Evolutionary conservation across 1,140 invertebrate genomes (phyloP), one percentile per base, ranked within the genome.

Genomic region (Neuroterus valhalla): DNA sequence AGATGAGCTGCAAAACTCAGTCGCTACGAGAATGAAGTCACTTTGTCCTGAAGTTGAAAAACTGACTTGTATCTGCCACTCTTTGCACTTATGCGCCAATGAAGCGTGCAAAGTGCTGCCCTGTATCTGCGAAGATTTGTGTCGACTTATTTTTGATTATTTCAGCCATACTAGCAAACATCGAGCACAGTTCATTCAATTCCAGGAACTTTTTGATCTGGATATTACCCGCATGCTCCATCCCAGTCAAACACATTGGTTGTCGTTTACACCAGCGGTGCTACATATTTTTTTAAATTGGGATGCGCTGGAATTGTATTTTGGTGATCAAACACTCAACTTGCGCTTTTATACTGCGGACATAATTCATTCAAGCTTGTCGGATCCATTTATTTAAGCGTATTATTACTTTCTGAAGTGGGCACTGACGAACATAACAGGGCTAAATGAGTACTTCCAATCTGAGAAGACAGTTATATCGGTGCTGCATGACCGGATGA

Each of bases 11-110:
- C 19, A 19, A 19, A 52, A 52, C 21, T 52, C 17, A 21, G 17
- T 21, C 21, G 19, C 50, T 11, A 10, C 19, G 14, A 23, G 50
- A 55, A 55, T 55, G 50, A 19, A 26, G 50, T 23, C 21, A 21
- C 21, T 55, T 14, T 26, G 19, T 55, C 50, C 50, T 23, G 50
- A 19, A 10, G 21, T 55, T 23, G 23, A 3, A 12, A 55, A 23
- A 55, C 50, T 55, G 21, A 55, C 15, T 14, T 89, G 85, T 80
- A 76, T 89, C 11, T 87, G 87, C 70, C 87, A 88, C 76, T 87
- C 85, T 67, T 70, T 85, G 42, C 82, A 86, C 68, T 73, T 87
- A 42, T 86, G 83, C 76, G 82, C 80, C 1, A 83, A 72, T 74
- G 77, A 87, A 62, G 82, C 87, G 4, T 86, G 82, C 66, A 86